phyloP scores from a whole-genome alignment of 1,140 invertebrate genomes.

The Tetramorium simillimum region DNA sequence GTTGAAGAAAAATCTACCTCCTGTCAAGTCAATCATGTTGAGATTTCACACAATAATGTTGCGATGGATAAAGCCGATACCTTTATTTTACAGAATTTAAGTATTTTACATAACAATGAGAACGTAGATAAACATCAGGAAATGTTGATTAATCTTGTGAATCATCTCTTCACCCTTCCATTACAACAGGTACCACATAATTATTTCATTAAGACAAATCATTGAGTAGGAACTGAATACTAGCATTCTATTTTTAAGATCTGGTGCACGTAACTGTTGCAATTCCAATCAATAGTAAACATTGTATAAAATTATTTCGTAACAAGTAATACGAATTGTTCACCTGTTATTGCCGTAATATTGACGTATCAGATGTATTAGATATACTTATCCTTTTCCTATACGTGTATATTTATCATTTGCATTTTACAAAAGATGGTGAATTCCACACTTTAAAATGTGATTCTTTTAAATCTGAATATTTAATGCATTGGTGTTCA shows the following conservation, averaged over 20 bases:
- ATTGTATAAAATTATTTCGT: conserved; percentile 39
- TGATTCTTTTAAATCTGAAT: conserved; percentile 16
- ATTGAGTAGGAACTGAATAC: conserved; percentile 40
- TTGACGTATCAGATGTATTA: conserved; percentile 7
- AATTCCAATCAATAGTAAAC: conserved; percentile 23
- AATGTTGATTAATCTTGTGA: conserved; percentile 79
- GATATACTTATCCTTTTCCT: background rate
- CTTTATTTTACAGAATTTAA: conserved; percentile 72
- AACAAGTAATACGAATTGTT: conserved; percentile 27
- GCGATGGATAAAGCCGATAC: conserved; percentile 63
- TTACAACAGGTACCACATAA: conserved; percentile 77
- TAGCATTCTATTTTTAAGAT: conserved; percentile 27
- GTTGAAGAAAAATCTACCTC: background rate
- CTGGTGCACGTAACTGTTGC: background rate
- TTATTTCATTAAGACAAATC: conserved; percentile 37
- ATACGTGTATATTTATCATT: conserved; percentile 7
- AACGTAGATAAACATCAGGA: conserved; percentile 76
- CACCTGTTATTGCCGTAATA: conserved; percentile 9
- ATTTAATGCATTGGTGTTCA: conserved; percentile 15
- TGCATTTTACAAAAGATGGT: background rate
- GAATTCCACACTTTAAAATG: background rate
- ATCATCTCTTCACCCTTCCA: conserved; percentile 81
- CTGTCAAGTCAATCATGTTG: background rate
- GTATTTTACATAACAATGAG: conserved; percentile 69
- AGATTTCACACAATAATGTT: conserved; percentile 45